A percentile compares a stretch with the other conserved stretches of the same genome.
These are phyloP conservation scores for Microtus richardsoni DNA, from an alignment of 2,113 vertebrate genomes.

Conservation along the genomic window DNA sequence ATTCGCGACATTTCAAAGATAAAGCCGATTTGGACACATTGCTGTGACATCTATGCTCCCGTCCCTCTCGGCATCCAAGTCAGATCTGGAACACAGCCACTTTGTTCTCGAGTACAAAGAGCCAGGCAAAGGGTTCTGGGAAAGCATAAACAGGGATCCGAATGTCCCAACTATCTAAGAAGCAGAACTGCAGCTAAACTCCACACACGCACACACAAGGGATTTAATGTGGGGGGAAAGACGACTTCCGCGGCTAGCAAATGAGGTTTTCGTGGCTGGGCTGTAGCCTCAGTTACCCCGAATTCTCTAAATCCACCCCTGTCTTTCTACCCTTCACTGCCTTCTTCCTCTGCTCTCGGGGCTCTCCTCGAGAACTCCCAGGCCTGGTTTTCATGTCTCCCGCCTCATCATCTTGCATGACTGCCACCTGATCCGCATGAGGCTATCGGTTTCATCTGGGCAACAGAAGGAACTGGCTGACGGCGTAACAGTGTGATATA, in stretches of 20 bases:
- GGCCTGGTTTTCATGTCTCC: background rate
- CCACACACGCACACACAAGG: background rate
- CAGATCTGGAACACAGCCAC: slow-evolving; percentile 54
- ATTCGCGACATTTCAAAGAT: slow-evolving; percentile 71
- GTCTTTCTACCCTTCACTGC: background rate
- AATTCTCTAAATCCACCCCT: background rate
- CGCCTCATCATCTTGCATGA: background rate
- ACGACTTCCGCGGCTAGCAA: background rate
- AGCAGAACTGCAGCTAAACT: slow-evolving; percentile 30
- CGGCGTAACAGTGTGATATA: background rate
- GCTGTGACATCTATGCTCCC: slow-evolving; percentile 69
- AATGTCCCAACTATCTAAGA: slow-evolving; percentile 24
- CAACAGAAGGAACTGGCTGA: background rate
- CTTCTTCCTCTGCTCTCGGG: background rate
- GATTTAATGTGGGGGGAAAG: background rate
- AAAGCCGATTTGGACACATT: slow-evolving; percentile 71
- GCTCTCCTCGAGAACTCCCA: background rate
- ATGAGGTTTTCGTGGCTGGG: background rate
- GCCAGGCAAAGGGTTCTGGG: slow-evolving; percentile 56
- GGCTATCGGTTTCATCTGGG: background rate
- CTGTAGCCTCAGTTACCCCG: background rate
- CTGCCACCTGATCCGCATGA: background rate
- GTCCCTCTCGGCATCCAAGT: slow-evolving; percentile 62
- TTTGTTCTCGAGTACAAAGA: slow-evolving; percentile 73
- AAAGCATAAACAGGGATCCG: slow-evolving; percentile 24